phyloP scores from a whole-genome alignment of 2,888 invertebrate genomes.

The Leucania comma region DNA sequence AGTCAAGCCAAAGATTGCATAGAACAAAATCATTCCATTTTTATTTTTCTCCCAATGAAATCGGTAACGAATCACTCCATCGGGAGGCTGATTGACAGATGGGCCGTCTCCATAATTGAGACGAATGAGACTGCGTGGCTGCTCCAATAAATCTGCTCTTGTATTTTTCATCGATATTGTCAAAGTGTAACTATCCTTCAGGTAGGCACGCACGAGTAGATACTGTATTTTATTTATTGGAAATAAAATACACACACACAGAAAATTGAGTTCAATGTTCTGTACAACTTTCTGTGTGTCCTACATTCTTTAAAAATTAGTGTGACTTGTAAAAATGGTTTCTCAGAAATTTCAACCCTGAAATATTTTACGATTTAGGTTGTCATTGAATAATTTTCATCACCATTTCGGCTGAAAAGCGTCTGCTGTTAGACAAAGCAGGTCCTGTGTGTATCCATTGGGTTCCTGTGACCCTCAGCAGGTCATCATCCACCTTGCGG shows the following conservation, averaged over 20 bases:
- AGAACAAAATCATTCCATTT: constrained; percentile 55
- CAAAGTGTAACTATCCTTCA: constrained; percentile 45
- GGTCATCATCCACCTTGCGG: no score
- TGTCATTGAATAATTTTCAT: background rate
- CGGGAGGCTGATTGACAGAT: constrained; percentile 89
- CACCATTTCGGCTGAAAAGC: no score
- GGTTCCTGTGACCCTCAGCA: no score
- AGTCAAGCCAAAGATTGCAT: constrained; percentile 46
- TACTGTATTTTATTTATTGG: constrained; percentile 6
- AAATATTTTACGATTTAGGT: background rate
- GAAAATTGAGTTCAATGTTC: no score
- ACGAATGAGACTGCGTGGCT: constrained; percentile 85
- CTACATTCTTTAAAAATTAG: background rate
- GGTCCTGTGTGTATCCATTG: no score
- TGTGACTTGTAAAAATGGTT: background rate
- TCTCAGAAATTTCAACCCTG: background rate
- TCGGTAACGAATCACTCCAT: constrained; percentile 86
- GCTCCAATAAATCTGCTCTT: constrained; percentile 77
- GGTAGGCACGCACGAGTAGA: background rate
- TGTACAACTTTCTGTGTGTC: background rate
- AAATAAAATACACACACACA: no score
- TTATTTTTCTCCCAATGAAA: constrained; percentile 73
- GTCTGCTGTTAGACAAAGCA: no score
- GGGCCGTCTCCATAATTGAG: constrained; percentile 89
- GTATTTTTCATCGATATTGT: constrained; percentile 73